phyloP scores from a whole-genome alignment of 2,797 vertebrate genomes.

The Cichlasoma orientale region DNA sequence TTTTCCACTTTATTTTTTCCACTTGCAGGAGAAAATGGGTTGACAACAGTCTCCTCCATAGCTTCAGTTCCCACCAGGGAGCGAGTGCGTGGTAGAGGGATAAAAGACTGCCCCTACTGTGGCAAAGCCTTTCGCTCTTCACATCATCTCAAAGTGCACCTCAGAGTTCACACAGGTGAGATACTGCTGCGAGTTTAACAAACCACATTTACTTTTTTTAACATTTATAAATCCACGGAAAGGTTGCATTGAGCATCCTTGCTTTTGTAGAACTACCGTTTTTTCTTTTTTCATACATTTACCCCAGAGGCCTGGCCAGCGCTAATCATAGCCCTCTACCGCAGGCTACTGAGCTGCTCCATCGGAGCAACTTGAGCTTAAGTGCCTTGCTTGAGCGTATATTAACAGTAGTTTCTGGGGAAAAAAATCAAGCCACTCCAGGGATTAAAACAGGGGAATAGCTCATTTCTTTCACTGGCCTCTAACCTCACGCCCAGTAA shows the following conservation, averaged over 20 bases:
- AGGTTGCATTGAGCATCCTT: slow-evolving; percentile 42
- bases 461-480: slow-evolving; percentile 6
- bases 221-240: slow-evolving; percentile 57
- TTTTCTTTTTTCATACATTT: slow-evolving; percentile 35
- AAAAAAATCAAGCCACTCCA: slow-evolving; percentile 21
- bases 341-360: slow-evolving; percentile 57
- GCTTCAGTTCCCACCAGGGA: slow-evolving; percentile 77
- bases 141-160: slow-evolving; percentile 95
- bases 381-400: slow-evolving; percentile 48
- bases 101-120: slow-evolving; percentile 94
- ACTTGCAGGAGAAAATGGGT: slow-evolving; percentile 78
- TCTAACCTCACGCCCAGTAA: not conserved
- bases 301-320: slow-evolving; percentile 60
- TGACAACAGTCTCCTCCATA: slow-evolving; percentile 71
- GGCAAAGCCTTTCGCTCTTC: slow-evolving; percentile 95
- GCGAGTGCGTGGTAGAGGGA: slow-evolving; percentile 85
- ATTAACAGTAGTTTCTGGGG: slow-evolving; percentile 38
- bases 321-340: slow-evolving; percentile 65
- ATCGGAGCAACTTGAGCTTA: slow-evolving; percentile 53
- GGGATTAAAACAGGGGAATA: slow-evolving; percentile 32
- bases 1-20: slow-evolving; percentile 6
- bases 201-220: slow-evolving; percentile 43
- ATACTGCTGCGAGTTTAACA: slow-evolving; percentile 56
- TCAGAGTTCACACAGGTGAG: slow-evolving; percentile 94
- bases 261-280: slow-evolving; percentile 31